A percentile compares a stretch with the other conserved stretches of the same genome.
These are phyloP conservation scores for Drosophila grimshawi DNA, from an alignment of 1,140 invertebrate species.

Conservation along the genomic window DNA sequence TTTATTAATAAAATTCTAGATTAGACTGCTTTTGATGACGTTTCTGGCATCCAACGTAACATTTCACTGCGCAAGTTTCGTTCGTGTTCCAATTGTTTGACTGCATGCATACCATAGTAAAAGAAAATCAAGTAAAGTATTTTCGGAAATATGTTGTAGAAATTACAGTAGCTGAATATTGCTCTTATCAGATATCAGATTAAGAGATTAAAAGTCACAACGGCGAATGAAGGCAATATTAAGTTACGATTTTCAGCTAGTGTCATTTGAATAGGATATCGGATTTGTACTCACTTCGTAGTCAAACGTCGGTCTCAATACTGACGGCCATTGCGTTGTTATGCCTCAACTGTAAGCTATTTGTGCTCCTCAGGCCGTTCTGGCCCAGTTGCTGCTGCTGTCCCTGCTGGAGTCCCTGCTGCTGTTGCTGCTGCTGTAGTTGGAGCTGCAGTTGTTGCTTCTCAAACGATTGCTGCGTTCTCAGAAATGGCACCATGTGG, in stretches of 20 bases:
- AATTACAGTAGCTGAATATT: slow-evolving; percentile 20
- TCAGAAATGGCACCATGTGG: slow-evolving; percentile 84
- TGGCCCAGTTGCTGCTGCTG: slow-evolving; percentile 64
- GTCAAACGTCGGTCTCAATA: slow-evolving; percentile 99
- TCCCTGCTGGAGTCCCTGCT: slow-evolving; percentile 69
- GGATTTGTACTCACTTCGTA: slow-evolving; percentile 89
- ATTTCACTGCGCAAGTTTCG: slow-evolving; percentile 84
- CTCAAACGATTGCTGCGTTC: slow-evolving; percentile 83
- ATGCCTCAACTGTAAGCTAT: slow-evolving; percentile 93
- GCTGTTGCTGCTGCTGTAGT: slow-evolving; percentile 70
- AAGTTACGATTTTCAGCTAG: slow-evolving; percentile 1
- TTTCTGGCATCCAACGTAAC: slow-evolving; percentile 85
- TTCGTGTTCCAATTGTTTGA: slow-evolving; percentile 84
- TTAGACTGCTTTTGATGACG: slow-evolving; percentile 84
- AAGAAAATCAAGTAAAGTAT: background rate
- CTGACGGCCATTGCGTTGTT: slow-evolving; percentile 91
- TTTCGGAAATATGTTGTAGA: too few species aligned
- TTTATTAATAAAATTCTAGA: slow-evolving; percentile 81
- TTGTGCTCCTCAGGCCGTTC: slow-evolving; percentile 88
- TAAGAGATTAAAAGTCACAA: background rate
- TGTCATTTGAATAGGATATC: background rate
- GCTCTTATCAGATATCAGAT: background rate
- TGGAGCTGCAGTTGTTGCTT: slow-evolving; percentile 80
- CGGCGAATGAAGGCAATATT: background rate
- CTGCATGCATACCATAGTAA: slow-evolving; percentile 38